A percentile compares a stretch with the other conserved stretches of the same genome.
Conservation (phyloP, 2,888 invertebrate genomes). For the Hirtodrosophila cameraria region DNA sequence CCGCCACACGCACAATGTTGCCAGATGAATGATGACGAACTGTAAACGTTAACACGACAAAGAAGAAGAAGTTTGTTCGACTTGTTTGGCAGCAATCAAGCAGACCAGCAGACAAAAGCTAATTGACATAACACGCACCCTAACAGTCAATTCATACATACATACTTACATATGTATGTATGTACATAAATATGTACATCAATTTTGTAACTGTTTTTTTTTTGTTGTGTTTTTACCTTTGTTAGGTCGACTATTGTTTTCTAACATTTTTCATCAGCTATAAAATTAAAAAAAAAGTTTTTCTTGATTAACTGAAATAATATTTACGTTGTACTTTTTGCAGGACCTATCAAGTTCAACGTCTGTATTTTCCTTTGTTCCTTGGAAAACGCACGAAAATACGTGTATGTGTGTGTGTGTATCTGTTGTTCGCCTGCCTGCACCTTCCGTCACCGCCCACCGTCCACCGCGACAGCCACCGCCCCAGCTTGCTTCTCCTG, state of each 20-base stretch:
- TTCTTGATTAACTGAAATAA: background rate
- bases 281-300: too few relatives aligned
- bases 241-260: too few relatives aligned
- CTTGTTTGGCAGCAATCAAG: conserved; percentile 44
- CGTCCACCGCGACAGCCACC: too few relatives aligned
- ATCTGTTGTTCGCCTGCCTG: conserved; percentile 50
- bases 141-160: background rate
- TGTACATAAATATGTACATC: background rate
- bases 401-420: conserved; percentile 47
- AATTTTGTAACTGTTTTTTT: conserved; percentile 30
- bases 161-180: too few relatives aligned
- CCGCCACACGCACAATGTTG: conserved; percentile 36
- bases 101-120: conserved; percentile 40
- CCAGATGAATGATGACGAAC: conserved; percentile 52
- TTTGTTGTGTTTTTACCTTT: background rate
- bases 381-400: conserved; percentile 35
- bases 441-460: conserved; percentile 8
- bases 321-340: conserved; percentile 1
- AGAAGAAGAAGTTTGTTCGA: conserved; percentile 8
- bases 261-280: too few relatives aligned
- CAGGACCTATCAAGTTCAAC: background rate
- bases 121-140: conserved; percentile 49
- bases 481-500: conserved; percentile 8
- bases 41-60: conserved; percentile 29
- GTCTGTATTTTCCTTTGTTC: conserved; percentile 55